A percentile compares a stretch with the other conserved stretches of the same genome.
Conservation (phyloP, 2,888 invertebrate species). For the Drosophila meridionalis region DNA sequence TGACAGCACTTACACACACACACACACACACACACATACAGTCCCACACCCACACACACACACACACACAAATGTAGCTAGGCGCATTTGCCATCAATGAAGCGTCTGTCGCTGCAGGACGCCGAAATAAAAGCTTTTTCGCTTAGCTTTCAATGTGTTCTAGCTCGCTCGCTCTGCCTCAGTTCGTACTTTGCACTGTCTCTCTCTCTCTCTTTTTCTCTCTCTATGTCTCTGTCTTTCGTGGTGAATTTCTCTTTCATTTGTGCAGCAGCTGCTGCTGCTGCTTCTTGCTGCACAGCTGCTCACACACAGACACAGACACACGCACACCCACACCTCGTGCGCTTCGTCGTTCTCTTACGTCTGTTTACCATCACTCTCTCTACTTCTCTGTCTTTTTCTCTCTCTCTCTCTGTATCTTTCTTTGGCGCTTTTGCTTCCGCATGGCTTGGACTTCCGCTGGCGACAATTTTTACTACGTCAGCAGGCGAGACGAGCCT, state of each 20-base stretch:
- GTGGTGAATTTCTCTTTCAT: constrained; percentile 62
- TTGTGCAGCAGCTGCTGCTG: constrained; percentile 33
- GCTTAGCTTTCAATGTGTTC: constrained; percentile 30
- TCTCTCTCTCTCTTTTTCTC: constrained; percentile 10
- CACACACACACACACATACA: not conserved
- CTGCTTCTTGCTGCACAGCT: constrained; percentile 76
- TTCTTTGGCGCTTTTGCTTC: constrained; percentile 28
- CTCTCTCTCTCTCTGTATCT: constrained; percentile 15
- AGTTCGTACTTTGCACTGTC: constrained; percentile 4
- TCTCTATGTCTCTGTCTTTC: constrained; percentile 8
- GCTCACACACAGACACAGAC: constrained; percentile 46
- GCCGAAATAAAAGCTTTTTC: constrained; percentile 51
- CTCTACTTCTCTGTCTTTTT: constrained; percentile 4
- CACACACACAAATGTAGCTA: not conserved
- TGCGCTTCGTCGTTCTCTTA: constrained; percentile 8
- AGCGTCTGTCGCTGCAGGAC: constrained; percentile 62
- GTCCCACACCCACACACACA: constrained; percentile 4
- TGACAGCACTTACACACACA: constrained; percentile 7
- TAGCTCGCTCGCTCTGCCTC: constrained; percentile 1
- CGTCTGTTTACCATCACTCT: not conserved
- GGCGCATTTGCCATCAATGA: constrained; percentile 61
- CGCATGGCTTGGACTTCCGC: constrained; percentile 32
- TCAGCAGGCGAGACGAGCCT: constrained; percentile 76
- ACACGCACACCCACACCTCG: constrained; percentile 30
- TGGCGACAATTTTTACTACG: constrained; percentile 70